phyloP scores from a whole-genome alignment of 1,140 invertebrate genomes.

The Macrobrachium nipponense region DNA sequence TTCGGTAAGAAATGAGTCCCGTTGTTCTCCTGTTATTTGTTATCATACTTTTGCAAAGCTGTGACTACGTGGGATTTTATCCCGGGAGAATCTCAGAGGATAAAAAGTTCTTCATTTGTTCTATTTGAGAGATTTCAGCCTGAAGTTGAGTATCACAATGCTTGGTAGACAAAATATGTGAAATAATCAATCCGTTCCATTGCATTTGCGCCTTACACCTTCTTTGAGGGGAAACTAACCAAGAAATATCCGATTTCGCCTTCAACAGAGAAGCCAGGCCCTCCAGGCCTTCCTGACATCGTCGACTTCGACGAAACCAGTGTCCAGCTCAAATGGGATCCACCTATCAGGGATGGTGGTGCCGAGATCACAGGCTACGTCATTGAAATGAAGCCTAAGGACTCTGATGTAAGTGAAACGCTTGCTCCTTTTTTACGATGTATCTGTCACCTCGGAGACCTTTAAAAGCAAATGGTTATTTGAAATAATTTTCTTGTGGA shows the following conservation, averaged over 20 bases:
- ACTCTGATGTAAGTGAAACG: conserved; percentile 65
- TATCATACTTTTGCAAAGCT: neutral
- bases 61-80: too few relatives aligned
- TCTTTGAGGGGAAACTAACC: neutral
- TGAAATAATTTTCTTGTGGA: too few relatives aligned
- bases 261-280: conserved; percentile 79
- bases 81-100: too few relatives aligned
- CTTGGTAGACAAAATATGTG: neutral
- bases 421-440: too few relatives aligned
- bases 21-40: conserved; percentile 1
- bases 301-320: conserved; percentile 93
- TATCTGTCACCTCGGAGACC: too few relatives aligned
- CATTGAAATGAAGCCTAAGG: conserved; percentile 86
- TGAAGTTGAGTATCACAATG: too few relatives aligned
- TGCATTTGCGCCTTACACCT: too few relatives aligned
- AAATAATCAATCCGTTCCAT: neutral
- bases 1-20: conserved; percentile 75
- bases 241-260: conserved; percentile 18
- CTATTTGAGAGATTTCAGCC: too few relatives aligned
- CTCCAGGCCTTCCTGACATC: conserved; percentile 93
- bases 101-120: too few relatives aligned
- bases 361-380: conserved; percentile 95
- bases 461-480: too few relatives aligned
- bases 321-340: conserved; percentile 96
- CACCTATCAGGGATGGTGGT: conserved; percentile 93